Evolutionary conservation across 2,888 invertebrate species (phyloP).

Genomic region (Tetramorium bicarinatum): DNA sequence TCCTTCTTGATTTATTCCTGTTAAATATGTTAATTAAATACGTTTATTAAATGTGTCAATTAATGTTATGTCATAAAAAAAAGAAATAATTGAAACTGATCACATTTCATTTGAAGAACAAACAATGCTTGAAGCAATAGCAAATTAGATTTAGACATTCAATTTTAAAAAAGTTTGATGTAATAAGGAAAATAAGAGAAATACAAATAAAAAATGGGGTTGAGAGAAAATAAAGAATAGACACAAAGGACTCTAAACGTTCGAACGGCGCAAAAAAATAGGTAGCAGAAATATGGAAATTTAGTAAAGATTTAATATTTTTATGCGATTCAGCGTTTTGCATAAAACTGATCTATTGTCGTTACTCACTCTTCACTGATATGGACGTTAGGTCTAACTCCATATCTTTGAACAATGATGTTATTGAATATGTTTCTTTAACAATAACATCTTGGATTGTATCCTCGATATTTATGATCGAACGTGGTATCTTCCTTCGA

Average conservation of each 20-base stretch:
- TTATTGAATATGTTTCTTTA: constrained; percentile 91
- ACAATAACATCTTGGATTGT: constrained; percentile 91
- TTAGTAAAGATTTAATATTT: neutral
- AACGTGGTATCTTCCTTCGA: constrained; percentile 93
- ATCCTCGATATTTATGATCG: constrained; percentile 92
- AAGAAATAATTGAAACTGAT: neutral
- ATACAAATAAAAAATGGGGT: neutral
- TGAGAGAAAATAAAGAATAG: neutral
- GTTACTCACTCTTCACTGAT: constrained; percentile 89
- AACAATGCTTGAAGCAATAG: neutral
- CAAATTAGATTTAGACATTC: neutral
- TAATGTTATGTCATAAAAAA: too few relatives aligned
- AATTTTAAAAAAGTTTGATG: neutral
- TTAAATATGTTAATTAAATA: neutral
- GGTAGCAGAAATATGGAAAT: neutral
- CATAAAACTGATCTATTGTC: neutral
- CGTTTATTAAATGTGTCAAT: too few relatives aligned
- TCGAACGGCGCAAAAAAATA: neutral
- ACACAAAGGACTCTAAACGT: neutral
- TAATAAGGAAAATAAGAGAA: neutral
- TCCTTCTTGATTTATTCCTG: constrained; percentile 80
- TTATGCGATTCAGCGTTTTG: neutral
- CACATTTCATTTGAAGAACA: neutral
- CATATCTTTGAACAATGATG: constrained; percentile 91
- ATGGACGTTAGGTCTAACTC: constrained; percentile 92